Evolutionary conservation across 2,888 invertebrate genomes (phyloP).

Genomic region (Chalcis sispes): DNA sequence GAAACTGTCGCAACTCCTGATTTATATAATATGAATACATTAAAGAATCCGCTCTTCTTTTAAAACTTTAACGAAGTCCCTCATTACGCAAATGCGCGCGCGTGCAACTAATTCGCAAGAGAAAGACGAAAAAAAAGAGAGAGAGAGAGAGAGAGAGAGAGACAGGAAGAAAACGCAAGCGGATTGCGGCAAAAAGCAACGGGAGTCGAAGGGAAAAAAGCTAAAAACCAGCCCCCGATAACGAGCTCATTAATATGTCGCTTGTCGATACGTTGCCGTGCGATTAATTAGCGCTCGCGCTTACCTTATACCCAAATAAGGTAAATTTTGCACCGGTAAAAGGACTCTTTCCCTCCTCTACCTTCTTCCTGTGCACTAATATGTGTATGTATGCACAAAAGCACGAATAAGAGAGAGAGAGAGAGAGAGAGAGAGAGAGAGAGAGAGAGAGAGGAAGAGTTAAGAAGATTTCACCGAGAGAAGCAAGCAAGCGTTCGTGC

Average conservation of each 20-base stretch:
- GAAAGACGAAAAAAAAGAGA: not conserved
- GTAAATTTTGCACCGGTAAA: slow-evolving; percentile 36
- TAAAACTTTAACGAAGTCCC: slow-evolving; percentile 33
- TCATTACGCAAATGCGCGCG: slow-evolving; percentile 29
- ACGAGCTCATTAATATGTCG: slow-evolving; percentile 56
- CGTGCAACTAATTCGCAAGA: not conserved
- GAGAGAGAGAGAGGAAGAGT: not conserved
- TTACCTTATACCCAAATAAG: slow-evolving; percentile 34
- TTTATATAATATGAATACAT: too few species aligned
- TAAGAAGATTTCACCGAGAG: slow-evolving; percentile 4
- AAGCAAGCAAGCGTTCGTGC: not conserved
- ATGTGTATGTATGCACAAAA: not conserved
- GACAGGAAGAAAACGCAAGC: too few species aligned
- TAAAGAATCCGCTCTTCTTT: slow-evolving; percentile 4
- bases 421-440: not conserved
- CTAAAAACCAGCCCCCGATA: slow-evolving; percentile 45
- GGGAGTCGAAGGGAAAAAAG: slow-evolving; percentile 10
- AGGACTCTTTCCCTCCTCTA: too few species aligned
- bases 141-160: too few species aligned
- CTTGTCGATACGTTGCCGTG: slow-evolving; percentile 28
- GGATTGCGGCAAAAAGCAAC: too few species aligned
- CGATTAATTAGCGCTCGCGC: slow-evolving; percentile 50
- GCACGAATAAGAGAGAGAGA: not conserved
- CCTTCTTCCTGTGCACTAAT: too few species aligned
- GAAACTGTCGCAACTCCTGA: too few species aligned